These are phyloP conservation scores for Syritta pipiens DNA, from an alignment of 2,888 invertebrate species.

Conservation along the genomic window DNA sequence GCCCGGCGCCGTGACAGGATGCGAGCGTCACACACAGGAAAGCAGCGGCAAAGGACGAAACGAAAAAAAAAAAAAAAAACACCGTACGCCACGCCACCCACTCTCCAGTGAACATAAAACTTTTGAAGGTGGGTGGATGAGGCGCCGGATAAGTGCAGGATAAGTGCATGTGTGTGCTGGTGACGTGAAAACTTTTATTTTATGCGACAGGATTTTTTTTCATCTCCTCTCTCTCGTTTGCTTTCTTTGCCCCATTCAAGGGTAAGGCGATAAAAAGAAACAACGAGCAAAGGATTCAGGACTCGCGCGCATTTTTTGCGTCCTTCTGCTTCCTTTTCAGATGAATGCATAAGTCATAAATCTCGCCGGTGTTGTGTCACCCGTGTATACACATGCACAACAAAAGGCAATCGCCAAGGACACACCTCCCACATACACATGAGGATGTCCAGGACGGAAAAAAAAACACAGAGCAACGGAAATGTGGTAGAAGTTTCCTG, in stretches of 20 bases:
- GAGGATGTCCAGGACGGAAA: too few species aligned
- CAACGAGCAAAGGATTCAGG: slow-evolving; percentile 6
- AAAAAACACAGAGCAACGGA: slow-evolving; percentile 5
- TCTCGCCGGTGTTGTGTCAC: slow-evolving; percentile 42
- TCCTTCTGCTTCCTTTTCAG: slow-evolving; percentile 64
- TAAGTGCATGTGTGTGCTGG: slow-evolving; percentile 61
- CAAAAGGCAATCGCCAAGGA: slow-evolving; percentile 58
- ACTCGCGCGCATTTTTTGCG: too few species aligned
- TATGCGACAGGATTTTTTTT: slow-evolving; percentile 13
- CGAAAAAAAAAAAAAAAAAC: background rate
- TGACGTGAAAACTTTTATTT: slow-evolving; percentile 55
- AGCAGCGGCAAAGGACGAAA: too few species aligned
- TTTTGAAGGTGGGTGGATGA: slow-evolving; percentile 41
- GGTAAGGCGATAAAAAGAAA: slow-evolving; percentile 22
- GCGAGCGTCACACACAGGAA: too few species aligned
- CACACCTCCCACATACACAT: too few species aligned
- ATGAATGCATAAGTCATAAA: slow-evolving; percentile 68
- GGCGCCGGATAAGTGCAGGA: slow-evolving; percentile 37
- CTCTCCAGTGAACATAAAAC: slow-evolving; percentile 44
- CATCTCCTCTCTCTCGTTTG: background rate
- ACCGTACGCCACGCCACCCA: slow-evolving; percentile 12
- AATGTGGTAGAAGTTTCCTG: slow-evolving; percentile 37
- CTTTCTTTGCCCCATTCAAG: slow-evolving; percentile 25
- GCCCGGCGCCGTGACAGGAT: slow-evolving; percentile 18
- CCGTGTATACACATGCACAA: slow-evolving; percentile 45